Conservation (phyloP, 2,797 vertebrate genomes). For the Rhyacichthys aspro region DNA sequence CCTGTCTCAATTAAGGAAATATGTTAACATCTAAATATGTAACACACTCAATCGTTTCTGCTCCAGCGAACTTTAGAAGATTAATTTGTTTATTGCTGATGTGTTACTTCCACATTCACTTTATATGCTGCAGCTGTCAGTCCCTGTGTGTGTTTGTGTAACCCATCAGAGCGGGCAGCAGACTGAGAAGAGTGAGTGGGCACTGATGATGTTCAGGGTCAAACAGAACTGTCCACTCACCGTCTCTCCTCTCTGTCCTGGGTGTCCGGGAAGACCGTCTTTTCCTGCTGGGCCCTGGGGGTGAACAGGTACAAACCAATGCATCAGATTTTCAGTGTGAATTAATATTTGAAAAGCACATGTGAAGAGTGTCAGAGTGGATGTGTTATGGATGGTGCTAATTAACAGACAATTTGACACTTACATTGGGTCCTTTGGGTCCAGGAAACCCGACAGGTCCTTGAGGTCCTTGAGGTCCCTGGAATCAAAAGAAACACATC, state of each 20-base stretch:
- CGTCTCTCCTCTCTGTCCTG: conserved; percentile 96
- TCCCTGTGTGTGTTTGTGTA: conserved; percentile 8
- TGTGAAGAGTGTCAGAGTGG: conserved; percentile 22
- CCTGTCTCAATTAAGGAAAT: conserved; percentile 8
- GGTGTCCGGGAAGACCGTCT: conserved; percentile 95
- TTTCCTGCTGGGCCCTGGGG: conserved; percentile 94
- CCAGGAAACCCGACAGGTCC: conserved; percentile 95
- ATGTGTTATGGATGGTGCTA: conserved; percentile 10
- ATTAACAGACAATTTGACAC: conserved; percentile 59
- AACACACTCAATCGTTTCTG: conserved; percentile 1
- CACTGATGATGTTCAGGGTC: conserved; percentile 16
- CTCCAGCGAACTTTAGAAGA: conserved; percentile 11
- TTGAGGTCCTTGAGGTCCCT: conserved; percentile 97
- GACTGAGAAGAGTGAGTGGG: conserved; percentile 15
- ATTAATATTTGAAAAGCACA: conserved; percentile 54
- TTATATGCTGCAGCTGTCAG: conserved; percentile 7
- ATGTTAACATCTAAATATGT: conserved; percentile 5
- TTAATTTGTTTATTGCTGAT: conserved; percentile 6
- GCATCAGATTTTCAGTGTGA: not conserved
- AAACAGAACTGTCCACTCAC: conserved; percentile 78
- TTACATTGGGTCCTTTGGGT: conserved; percentile 96
- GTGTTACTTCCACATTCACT: not conserved
- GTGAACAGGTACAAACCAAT: conserved; percentile 32
- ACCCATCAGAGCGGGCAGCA: conserved; percentile 6
- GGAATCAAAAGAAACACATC: conserved; percentile 32